These are phyloP conservation scores for Dendronephthya gigantea DNA, from an alignment of 64 coral and sea anemone species.

Conservation along the genomic window DNA sequence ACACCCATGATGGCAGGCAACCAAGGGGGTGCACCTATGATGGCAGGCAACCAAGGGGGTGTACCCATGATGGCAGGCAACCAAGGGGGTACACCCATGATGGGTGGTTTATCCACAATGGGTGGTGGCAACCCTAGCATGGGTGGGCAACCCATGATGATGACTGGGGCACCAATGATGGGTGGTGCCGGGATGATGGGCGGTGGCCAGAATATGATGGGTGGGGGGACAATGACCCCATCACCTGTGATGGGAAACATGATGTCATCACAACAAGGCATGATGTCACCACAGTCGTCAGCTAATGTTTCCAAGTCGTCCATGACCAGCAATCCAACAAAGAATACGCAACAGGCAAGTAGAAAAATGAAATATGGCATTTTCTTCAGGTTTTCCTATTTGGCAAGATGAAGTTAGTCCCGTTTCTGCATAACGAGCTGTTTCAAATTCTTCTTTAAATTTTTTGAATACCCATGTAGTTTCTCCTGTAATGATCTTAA, in stretches of 20 bases:
- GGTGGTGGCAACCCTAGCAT: not conserved
- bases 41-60: not conserved
- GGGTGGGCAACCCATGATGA: not conserved
- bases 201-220: not conserved
- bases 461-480: too few species aligned
- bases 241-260: not conserved
- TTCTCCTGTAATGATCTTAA: too few species aligned
- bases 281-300: not conserved
- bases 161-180: not conserved
- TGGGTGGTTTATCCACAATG: not conserved
- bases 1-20: not conserved
- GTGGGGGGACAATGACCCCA: not conserved
- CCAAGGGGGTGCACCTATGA: not conserved
- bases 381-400: too few species aligned
- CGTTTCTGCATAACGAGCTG: too few species aligned
- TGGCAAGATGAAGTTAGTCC: too few species aligned
- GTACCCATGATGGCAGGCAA: not conserved
- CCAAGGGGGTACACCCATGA: not conserved
- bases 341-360: not conserved
- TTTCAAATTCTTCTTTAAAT: too few species aligned
- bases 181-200: not conserved
- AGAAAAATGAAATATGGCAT: not conserved
- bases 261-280: not conserved
- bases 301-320: not conserved
- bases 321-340: conserved; percentile 4